A percentile compares a stretch with the other conserved stretches of the same genome.
Evolutionary conservation across 2,113 vertebrate species (phyloP).

Genomic region (Ochotona princeps): DNA sequence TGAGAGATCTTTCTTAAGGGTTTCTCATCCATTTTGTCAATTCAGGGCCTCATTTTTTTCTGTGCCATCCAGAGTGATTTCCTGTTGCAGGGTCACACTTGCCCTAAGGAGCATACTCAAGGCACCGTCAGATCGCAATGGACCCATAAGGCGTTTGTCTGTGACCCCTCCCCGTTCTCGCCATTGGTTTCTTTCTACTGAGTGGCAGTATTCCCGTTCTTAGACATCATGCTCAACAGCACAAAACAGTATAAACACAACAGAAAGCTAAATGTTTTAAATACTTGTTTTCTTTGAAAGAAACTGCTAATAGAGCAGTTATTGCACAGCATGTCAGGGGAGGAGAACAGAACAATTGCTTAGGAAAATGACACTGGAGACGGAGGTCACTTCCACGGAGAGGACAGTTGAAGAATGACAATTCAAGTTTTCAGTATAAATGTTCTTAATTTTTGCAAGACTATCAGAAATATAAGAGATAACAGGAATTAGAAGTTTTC

Average conservation of each 20-base stretch:
- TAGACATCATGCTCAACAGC: neutral
- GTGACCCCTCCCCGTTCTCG: neutral
- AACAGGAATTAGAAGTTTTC: neutral
- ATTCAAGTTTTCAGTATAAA: constrained; percentile 1
- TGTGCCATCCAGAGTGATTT: neutral
- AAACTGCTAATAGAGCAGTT: neutral
- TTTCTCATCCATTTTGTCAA: neutral
- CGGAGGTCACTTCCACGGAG: neutral
- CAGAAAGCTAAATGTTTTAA: neutral
- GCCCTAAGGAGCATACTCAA: neutral
- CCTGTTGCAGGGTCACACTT: neutral
- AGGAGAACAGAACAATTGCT: neutral
- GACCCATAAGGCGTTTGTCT: neutral
- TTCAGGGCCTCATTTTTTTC: neutral
- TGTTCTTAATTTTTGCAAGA: constrained; percentile 21
- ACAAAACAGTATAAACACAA: neutral
- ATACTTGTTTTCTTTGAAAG: neutral
- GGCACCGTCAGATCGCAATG: neutral
- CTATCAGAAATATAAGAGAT: neutral
- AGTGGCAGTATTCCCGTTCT: neutral
- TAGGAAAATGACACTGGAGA: neutral
- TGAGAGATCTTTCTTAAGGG: too few species aligned
- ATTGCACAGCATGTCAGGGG: constrained; percentile 1
- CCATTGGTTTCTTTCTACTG: neutral
- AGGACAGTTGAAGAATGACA: neutral